Evolutionary conservation across 2,797 vertebrate species (phyloP), one percentile per base, ranked within the genome.

Genomic region (Miichthys miiuy): DNA sequence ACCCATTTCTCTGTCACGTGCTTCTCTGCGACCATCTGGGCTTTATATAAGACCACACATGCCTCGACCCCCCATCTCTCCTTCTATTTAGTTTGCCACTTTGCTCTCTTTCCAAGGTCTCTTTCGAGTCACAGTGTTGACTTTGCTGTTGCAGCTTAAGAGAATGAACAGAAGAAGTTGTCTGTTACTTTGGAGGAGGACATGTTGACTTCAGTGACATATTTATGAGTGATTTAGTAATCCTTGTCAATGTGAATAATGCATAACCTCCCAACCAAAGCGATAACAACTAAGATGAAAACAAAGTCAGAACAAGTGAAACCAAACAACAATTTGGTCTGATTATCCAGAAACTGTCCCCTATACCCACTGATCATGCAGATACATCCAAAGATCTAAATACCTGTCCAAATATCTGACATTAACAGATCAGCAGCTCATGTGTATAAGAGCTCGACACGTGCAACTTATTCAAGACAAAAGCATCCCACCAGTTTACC

Each of bases 1-100:
- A 34, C 65, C 69, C 58, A 72, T 79, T 69, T 41, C 68, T 76
- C 48, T 48, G 61, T 88, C 91, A 91, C 76, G 66, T 85, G 85
- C 87, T 81, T 90, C 86, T 89, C 83, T 81, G 79, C 85, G 86
- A 91, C 93, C 94, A 94, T 95, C 91, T 95, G 93, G 82, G 86
- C 72, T 91, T 93, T 95, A 94, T 57, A 27, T 92, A 95, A 95
- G 92, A 89, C 70, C 81, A 73, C 62, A 88, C 85, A 88, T 90
- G 85, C 13, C 34, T 76, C 66, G 61, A 58, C 48, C 34, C 17
- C 58, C 21, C 8, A 3, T 21, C n/a, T 62, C 48, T 60, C 54
- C 51, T 69, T 67, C 56, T 50, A 42, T 89, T 82, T 63, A 65
- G 27, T 81, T 80, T 68, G 58, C 20, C 71, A 77, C 79, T 80